A percentile compares a stretch with the other conserved stretches of the same genome.
Conservation (phyloP, 2,888 invertebrate species). For the Julus scandinavius region DNA sequence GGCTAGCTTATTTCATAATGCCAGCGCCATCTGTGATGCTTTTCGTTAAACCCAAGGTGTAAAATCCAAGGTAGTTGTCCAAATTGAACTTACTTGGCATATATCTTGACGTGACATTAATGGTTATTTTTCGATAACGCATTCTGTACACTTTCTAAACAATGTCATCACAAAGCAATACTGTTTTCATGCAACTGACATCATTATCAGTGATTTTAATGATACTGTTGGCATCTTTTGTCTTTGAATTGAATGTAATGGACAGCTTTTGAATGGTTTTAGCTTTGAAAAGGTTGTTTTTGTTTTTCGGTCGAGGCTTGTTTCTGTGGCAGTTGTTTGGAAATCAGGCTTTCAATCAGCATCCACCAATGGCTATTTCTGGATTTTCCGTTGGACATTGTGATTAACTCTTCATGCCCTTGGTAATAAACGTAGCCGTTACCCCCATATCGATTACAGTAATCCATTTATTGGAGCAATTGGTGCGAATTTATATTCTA, state of each 20-base stretch:
- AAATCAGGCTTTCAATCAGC: background rate
- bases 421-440: background rate
- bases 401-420: slow-evolving; percentile 43
- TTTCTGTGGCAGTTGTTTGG: background rate
- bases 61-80: no score
- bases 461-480: slow-evolving; percentile 41
- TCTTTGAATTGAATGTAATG: no score
- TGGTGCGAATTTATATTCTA: slow-evolving; percentile 30
- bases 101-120: no score
- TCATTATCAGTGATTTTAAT: no score
- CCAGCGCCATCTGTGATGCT: background rate
- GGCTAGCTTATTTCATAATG: background rate
- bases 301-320: background rate
- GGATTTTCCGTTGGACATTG: background rate
- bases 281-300: background rate
- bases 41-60: no score
- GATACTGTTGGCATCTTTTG: no score
- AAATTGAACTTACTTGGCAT: no score
- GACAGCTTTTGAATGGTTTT: no score
- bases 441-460: slow-evolving; percentile 40
- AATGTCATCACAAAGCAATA: no score
- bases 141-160: no score
- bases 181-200: no score
- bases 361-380: background rate
- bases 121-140: no score